phyloP scores from a whole-genome alignment of 2,113 vertebrate species.

The Nematolebias whitei region DNA sequence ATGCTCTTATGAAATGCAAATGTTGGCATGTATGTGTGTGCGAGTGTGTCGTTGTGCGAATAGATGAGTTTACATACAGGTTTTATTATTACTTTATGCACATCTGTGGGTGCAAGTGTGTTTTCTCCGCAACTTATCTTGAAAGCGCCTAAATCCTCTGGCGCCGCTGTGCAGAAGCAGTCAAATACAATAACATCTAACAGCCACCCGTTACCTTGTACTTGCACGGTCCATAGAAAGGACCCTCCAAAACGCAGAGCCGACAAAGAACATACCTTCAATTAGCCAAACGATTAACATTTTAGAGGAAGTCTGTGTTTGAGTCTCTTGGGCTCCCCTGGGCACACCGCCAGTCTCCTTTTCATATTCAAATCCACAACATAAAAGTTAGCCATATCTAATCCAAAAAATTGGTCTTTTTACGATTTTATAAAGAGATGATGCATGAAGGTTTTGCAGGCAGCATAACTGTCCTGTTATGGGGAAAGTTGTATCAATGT shows the following conservation, averaged over 20 bases:
- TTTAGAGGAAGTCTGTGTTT: conserved; percentile 78
- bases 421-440: conserved; percentile 64
- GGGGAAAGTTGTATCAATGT: conserved; percentile 47
- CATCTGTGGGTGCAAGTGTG: conserved; percentile 43
- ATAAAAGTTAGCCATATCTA: conserved; percentile 74
- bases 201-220: conserved; percentile 66
- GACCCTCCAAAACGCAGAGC: conserved; percentile 69
- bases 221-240: conserved; percentile 65
- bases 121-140: conserved; percentile 72
- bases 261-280: conserved; percentile 79
- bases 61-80: conserved; percentile 32
- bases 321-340: conserved; percentile 66
- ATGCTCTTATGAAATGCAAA: conserved; percentile 74
- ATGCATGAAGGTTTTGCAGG: conserved; percentile 61
- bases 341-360: conserved; percentile 58
- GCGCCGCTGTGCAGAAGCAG: conserved; percentile 65
- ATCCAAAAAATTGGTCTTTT: conserved; percentile 72
- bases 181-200: conserved; percentile 78
- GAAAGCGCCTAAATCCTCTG: conserved; percentile 72
- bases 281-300: conserved; percentile 79
- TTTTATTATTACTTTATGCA: conserved; percentile 36
- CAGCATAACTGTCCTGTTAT: conserved; percentile 56
- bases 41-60: conserved; percentile 4
- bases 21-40: conserved; percentile 42
- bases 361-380: conserved; percentile 77